Conservation (phyloP, 2,113 vertebrate genomes). For the Pygoscelis adeliae region DNA sequence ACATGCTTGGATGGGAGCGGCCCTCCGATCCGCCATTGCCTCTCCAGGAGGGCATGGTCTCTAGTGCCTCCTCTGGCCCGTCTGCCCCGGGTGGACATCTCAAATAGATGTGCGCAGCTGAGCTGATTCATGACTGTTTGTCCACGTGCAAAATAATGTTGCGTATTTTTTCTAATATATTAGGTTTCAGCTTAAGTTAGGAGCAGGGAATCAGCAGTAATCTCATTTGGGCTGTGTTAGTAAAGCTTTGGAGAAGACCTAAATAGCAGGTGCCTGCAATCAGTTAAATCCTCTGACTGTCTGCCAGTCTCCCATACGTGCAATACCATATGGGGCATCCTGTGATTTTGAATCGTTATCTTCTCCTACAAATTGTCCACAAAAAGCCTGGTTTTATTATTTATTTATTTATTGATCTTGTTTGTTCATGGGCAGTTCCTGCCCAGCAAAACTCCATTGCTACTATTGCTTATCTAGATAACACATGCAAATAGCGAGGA, state of each 20-base stretch:
- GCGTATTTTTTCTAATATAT: background rate
- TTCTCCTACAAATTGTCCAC: background rate
- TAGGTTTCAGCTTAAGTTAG: background rate
- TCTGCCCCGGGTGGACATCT: background rate
- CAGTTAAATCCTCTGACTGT: background rate
- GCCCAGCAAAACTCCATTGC: background rate
- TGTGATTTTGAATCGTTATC: background rate
- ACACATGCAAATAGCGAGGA: background rate
- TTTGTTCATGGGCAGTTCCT: background rate
- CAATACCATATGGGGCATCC: background rate
- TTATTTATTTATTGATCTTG: background rate
- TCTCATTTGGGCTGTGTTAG: background rate
- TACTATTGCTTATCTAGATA: background rate
- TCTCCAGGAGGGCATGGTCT: background rate
- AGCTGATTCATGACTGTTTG: background rate
- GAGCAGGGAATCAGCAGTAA: background rate
- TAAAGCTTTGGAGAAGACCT: background rate
- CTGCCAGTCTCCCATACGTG: background rate
- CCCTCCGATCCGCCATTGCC: background rate
- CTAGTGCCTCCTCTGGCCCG: background rate
- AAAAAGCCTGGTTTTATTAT: background rate
- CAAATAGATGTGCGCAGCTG: background rate
- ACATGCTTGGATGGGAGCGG: background rate
- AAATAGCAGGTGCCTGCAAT: background rate
- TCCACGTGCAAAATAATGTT: background rate